phyloP scores from a whole-genome alignment of 2,797 vertebrate species.

The Acanthurus tractus region DNA sequence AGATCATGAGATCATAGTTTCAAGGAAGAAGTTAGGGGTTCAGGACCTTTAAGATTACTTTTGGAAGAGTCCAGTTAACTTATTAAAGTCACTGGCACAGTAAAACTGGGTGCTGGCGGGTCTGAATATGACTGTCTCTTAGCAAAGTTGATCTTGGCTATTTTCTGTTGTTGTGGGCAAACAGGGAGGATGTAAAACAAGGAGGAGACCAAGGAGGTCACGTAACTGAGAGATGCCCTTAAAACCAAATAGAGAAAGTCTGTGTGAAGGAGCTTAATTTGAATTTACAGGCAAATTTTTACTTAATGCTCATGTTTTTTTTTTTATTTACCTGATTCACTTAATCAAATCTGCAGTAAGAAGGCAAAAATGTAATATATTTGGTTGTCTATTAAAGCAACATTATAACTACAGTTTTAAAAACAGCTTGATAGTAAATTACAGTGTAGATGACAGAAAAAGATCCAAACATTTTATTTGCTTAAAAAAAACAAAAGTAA shows the following conservation, averaged over 20 bases:
- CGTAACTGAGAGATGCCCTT: slow-evolving; percentile 29
- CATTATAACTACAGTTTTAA: no score
- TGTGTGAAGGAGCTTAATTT: slow-evolving; percentile 7
- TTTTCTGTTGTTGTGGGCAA: slow-evolving; percentile 45
- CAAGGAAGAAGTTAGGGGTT: slow-evolving; percentile 32
- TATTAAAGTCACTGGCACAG: slow-evolving; percentile 62
- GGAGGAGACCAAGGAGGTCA: slow-evolving; percentile 40
- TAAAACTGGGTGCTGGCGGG: slow-evolving; percentile 52
- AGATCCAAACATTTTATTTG: no score
- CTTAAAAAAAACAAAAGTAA: no score
- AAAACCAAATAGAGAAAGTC: background rate
- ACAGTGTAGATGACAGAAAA: no score
- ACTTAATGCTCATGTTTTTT: no score
- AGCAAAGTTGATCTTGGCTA: slow-evolving; percentile 66
- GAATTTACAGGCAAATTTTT: background rate
- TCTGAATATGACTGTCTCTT: slow-evolving; percentile 33
- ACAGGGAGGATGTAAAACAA: slow-evolving; percentile 53
- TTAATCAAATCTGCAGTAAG: no score
- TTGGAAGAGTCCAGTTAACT: slow-evolving; percentile 44
- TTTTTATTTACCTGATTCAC: no score
- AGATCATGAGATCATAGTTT: slow-evolving; percentile 40
- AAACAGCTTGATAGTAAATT: no score
- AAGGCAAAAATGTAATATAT: no score
- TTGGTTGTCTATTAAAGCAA: no score
- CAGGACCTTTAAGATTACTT: slow-evolving; percentile 39